Evolutionary conservation across 2,888 invertebrate species (phyloP).

Genomic region (Drosophila affinis): DNA sequence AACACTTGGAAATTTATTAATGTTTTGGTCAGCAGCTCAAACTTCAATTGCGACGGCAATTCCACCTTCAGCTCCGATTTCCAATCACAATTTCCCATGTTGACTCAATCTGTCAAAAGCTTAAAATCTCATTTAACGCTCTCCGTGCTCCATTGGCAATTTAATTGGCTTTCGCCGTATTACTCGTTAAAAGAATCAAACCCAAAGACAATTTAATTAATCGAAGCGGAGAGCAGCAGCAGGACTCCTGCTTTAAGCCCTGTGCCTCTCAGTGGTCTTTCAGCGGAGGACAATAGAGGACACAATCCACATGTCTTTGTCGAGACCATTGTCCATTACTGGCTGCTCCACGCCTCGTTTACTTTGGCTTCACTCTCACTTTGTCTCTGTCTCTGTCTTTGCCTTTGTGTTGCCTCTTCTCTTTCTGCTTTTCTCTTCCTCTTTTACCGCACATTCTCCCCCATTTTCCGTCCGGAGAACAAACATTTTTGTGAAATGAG

Average conservation of each 20-base stretch:
- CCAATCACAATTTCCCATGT: slow-evolving; percentile 22
- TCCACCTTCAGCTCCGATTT: slow-evolving; percentile 17
- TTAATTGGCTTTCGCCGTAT: slow-evolving; percentile 38
- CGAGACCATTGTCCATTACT: slow-evolving; percentile 31
- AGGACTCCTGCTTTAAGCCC: neutral
- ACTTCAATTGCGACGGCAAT: slow-evolving; percentile 33
- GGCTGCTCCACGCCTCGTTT: slow-evolving; percentile 49
- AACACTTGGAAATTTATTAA: slow-evolving; percentile 75
- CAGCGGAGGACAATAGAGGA: slow-evolving; percentile 46
- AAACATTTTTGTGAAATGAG: slow-evolving; percentile 61
- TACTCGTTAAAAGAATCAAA: slow-evolving; percentile 39
- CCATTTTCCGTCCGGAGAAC: slow-evolving; percentile 9
- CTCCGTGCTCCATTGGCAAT: slow-evolving; percentile 39
- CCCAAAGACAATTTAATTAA: slow-evolving; percentile 60
- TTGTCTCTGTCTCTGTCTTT: slow-evolving; percentile 12
- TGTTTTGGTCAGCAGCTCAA: slow-evolving; percentile 34
- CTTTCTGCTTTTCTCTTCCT: slow-evolving; percentile 20
- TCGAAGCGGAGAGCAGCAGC: slow-evolving; percentile 46
- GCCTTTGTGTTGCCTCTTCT: slow-evolving; percentile 21
- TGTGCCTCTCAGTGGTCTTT: neutral
- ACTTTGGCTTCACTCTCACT: slow-evolving; percentile 38
- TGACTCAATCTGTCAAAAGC: slow-evolving; percentile 39
- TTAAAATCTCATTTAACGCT: slow-evolving; percentile 41
- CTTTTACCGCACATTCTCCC: slow-evolving; percentile 29
- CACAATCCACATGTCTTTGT: slow-evolving; percentile 42